Conservation (phyloP, 2,797 vertebrate species). For the Xenentodon cancila region DNA sequence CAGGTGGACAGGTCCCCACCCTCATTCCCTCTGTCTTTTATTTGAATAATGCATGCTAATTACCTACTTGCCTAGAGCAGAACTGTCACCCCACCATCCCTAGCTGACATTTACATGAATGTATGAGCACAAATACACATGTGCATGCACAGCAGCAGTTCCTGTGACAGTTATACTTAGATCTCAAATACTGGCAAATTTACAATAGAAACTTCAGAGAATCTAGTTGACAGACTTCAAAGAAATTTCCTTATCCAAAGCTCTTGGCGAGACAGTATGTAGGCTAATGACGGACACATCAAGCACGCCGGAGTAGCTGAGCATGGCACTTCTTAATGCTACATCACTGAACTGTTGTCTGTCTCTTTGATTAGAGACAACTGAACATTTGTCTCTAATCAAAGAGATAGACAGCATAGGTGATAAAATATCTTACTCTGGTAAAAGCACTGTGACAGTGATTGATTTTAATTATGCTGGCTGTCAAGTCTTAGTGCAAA, state of each 20-base stretch:
- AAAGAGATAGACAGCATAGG: conserved; percentile 25
- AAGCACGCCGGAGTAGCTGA: conserved; percentile 52
- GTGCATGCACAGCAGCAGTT: conserved; percentile 42
- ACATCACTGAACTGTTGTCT: conserved; percentile 26
- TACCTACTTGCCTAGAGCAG: conserved; percentile 79
- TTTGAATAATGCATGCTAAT: conserved; percentile 87
- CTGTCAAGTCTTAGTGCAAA: not conserved
- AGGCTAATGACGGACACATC: conserved; percentile 71
- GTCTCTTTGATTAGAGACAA: too few species aligned
- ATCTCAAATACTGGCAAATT: conserved; percentile 55
- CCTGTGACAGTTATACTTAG: conserved; percentile 40
- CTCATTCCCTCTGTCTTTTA: conserved; percentile 76
- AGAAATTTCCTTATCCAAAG: conserved; percentile 75
- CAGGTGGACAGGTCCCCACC: conserved; percentile 79
- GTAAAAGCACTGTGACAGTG: not conserved
- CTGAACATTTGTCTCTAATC: conserved; percentile 30
- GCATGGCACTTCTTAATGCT: conserved; percentile 42
- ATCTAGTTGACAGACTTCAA: conserved; percentile 65
- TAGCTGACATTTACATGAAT: conserved; percentile 58
- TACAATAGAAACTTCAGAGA: conserved; percentile 69
- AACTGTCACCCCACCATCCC: conserved; percentile 74
- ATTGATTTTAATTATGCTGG: not conserved
- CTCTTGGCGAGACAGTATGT: conserved; percentile 63
- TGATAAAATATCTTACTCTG: conserved; percentile 4
- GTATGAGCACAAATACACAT: conserved; percentile 29